Conservation (phyloP, 2,113 vertebrate genomes). For the Hippocampus guttulatus region DNA sequence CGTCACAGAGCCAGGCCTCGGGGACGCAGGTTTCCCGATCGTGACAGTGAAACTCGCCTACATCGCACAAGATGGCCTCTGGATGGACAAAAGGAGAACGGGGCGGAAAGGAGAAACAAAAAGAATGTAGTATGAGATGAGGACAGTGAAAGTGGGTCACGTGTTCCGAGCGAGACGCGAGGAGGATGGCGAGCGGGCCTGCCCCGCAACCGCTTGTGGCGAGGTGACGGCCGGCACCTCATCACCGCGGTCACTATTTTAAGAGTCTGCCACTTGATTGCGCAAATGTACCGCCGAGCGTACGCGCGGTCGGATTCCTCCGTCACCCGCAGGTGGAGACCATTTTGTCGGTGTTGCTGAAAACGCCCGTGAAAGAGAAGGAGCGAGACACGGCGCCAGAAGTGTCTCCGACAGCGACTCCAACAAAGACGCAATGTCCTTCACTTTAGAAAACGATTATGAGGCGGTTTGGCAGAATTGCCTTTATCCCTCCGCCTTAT, state of each 20-base stretch:
- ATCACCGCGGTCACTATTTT: background rate
- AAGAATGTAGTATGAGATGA: slow-evolving; percentile 59
- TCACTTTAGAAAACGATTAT: slow-evolving; percentile 47
- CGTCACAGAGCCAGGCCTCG: slow-evolving; percentile 90
- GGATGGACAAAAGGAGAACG: slow-evolving; percentile 53
- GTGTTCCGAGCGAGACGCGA: slow-evolving; percentile 24
- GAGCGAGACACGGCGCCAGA: slow-evolving; percentile 7
- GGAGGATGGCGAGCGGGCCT: slow-evolving; percentile 7
- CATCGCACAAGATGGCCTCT: slow-evolving; percentile 83
- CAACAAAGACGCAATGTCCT: slow-evolving; percentile 56
- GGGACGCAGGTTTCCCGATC: slow-evolving; percentile 82
- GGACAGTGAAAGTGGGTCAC: slow-evolving; percentile 30
- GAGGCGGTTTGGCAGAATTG: slow-evolving; percentile 47
- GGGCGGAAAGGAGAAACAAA: slow-evolving; percentile 40
- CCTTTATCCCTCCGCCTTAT: slow-evolving; percentile 51
- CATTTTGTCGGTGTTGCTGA: slow-evolving; percentile 17
- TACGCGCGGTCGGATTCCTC: background rate
- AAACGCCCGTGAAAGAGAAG: slow-evolving; percentile 10
- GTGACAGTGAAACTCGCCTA: slow-evolving; percentile 88
- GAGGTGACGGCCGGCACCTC: background rate
- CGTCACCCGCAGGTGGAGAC: slow-evolving; percentile 3
- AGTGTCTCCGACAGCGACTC: slow-evolving; percentile 55
- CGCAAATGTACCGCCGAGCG: background rate
- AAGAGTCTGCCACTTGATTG: background rate
- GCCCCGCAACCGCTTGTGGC: background rate